Percentiles rank a stretch among this genome's conserved stretches.
Conservation (phyloP, 1,140 invertebrate genomes). For the Drosophila bipectinata region DNA sequence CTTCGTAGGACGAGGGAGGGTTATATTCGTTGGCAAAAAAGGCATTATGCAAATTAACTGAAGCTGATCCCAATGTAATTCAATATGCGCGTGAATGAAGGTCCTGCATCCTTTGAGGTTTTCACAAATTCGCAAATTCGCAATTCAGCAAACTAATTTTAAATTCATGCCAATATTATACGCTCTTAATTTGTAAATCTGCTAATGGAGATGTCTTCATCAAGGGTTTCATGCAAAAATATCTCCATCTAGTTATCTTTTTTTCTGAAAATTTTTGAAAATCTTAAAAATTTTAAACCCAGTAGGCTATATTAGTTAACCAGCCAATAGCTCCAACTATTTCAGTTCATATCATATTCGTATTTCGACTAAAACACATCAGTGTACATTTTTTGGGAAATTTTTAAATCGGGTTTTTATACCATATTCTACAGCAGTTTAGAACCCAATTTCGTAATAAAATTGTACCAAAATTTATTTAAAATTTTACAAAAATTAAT, state of each 20-base stretch:
- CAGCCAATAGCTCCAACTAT: background rate
- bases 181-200: conserved; percentile 57
- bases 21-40: conserved; percentile 7
- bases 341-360: background rate
- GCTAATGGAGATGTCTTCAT: conserved; percentile 15
- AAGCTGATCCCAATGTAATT: conserved; percentile 64
- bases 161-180: conserved; percentile 36
- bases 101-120: conserved; percentile 20
- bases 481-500: too few relatives aligned
- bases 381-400: background rate
- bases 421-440: background rate
- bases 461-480: background rate
- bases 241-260: background rate
- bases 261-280: too few relatives aligned
- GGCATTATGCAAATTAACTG: conserved; percentile 66
- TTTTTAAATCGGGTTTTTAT: conserved; percentile 1
- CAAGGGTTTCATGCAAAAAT: conserved; percentile 1
- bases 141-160: conserved; percentile 51
- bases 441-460: background rate
- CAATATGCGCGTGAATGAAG: conserved; percentile 67
- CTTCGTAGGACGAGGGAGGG: conserved; percentile 9
- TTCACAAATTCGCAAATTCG: conserved; percentile 24
- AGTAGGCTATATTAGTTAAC: background rate
- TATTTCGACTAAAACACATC: background rate
- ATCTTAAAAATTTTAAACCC: background rate